These are phyloP conservation scores for Nemurella pictetii DNA, from an alignment of 2,888 invertebrate genomes.

Conservation along the genomic window DNA sequence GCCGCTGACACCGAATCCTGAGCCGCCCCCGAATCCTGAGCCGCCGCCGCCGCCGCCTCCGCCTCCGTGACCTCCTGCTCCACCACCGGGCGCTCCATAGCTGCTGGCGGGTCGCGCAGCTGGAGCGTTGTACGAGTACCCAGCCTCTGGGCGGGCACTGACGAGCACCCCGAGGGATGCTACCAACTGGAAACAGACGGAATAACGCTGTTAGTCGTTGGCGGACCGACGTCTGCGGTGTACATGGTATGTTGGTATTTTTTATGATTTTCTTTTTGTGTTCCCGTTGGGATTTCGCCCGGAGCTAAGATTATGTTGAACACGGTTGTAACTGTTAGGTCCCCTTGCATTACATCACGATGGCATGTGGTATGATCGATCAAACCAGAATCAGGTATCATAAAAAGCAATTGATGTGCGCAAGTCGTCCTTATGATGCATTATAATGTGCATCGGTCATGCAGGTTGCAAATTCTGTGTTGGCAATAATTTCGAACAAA, in stretches of 20 bases:
- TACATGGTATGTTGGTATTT: too few relatives aligned
- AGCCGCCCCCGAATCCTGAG: slow-evolving; percentile 45
- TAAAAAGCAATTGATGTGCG: too few relatives aligned
- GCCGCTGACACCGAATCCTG: slow-evolving; percentile 38
- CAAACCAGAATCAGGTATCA: too few relatives aligned
- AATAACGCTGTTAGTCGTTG: not conserved
- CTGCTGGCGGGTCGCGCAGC: slow-evolving; percentile 35
- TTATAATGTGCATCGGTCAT: not conserved
- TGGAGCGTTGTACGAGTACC: slow-evolving; percentile 40
- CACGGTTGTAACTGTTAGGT: too few relatives aligned
- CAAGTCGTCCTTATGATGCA: not conserved
- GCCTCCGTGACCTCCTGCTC: slow-evolving; percentile 46
- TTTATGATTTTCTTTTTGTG: too few relatives aligned
- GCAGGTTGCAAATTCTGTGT: not conserved
- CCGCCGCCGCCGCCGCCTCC: slow-evolving; percentile 49
- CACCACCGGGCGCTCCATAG: slow-evolving; percentile 44
- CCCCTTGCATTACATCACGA: not conserved
- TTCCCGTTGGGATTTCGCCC: too few relatives aligned
- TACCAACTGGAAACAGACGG: slow-evolving; percentile 41
- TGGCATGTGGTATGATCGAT: too few relatives aligned
- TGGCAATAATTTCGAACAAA: not conserved
- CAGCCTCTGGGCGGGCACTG: slow-evolving; percentile 43
- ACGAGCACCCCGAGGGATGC: slow-evolving; percentile 46
- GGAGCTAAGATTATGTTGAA: too few relatives aligned
- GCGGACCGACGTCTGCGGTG: too few relatives aligned